Evolutionary conservation across 1,140 invertebrate species (phyloP).

Genomic region (Drosophila equinoxialis): DNA sequence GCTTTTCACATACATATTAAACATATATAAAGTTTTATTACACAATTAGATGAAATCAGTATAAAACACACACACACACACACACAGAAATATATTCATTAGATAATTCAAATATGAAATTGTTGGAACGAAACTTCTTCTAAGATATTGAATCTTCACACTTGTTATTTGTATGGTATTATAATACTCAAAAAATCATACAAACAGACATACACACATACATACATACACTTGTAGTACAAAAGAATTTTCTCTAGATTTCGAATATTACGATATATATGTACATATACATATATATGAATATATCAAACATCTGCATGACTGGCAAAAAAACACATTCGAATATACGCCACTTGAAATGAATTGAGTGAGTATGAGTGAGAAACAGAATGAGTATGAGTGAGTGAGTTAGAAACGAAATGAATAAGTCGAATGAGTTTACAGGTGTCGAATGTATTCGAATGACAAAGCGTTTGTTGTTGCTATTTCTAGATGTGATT

Average conservation of each 20-base stretch:
- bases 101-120: neutral
- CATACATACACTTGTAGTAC: constrained; percentile 3
- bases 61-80: constrained; percentile 3
- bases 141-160: neutral
- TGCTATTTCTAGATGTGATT: no score
- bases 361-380: no score
- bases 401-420: no score
- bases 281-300: no score
- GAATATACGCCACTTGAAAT: no score
- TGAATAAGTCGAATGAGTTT: no score
- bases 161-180: constrained; percentile 5
- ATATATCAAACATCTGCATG: neutral
- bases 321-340: no score
- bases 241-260: constrained; percentile 4
- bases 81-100: neutral
- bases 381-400: no score
- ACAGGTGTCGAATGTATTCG: no score
- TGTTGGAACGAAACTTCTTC: neutral
- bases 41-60: neutral
- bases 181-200: neutral
- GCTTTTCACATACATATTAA: neutral
- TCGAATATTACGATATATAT: neutral
- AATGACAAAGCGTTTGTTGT: no score
- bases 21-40: constrained; percentile 1
- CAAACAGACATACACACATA: neutral